Evolutionary conservation across 2,888 invertebrate species (phyloP), one percentile per base, ranked within the genome.

Genomic region (Acheta domesticus): DNA sequence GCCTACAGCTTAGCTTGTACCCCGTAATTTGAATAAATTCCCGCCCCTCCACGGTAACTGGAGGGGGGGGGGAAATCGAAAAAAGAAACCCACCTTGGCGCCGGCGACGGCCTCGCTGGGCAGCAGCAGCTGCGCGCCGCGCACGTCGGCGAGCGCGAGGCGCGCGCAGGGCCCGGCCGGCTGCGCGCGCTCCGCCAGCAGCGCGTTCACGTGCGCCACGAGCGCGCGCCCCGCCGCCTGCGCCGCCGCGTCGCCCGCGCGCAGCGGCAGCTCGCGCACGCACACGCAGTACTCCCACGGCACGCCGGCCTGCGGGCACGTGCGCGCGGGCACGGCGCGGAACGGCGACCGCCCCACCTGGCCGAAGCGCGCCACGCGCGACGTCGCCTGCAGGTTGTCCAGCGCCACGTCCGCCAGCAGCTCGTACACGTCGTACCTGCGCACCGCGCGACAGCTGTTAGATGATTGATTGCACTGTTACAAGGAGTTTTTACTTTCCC

Each of bases 351-450:
- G n/a, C 2, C 79, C 77, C 4, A 75, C 74, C 11, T 36, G 49
- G 2, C 79, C 77, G 36, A 74, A 77, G 36, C 79, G 79, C 2
- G 16, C 11, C 16, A 77, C 77, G 4, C n/a, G 14, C 12, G 77
- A 36, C 20, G 77, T 21, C n/a, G 50, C 74, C 14, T 49, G 77
- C 23, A 77, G 21, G 16, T 77, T 79, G 49, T 76, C 75, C 16
- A 48, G 19, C 11, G 79, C 80, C 11, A 87, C 81, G 80, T 87
- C 86, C 23, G 83, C 80, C 12, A 88, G 80, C 19, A 87, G 87
- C 76, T 85, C 85, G 82, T 87, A 85, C 11, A 88, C 83, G 81
- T 88, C 88, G 83, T 86, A 88, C 75, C 78, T 78, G 36, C 36
- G 1, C 36, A 36, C 8, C 36, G 8, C 36, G 8, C 8, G n/a